Base-by-base conservation (phyloP, 2,888 invertebrate genomes). In the Platycheirus rosarum region DNA sequence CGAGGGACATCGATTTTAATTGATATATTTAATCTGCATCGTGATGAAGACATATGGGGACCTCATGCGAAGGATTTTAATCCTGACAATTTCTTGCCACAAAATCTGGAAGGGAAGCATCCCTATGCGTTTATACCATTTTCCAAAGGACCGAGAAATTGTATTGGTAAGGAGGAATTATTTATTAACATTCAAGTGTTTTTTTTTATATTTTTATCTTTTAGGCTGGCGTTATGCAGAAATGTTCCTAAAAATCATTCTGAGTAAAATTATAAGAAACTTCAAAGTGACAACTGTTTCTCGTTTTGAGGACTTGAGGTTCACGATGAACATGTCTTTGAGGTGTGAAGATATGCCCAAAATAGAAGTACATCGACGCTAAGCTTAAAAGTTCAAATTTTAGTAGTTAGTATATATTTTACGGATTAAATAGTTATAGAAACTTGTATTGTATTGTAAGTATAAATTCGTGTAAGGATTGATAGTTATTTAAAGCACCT, bases 101-200 rank as follows among this genome's bases (percentile, higher is more conserved):
- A 86, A 63, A 86, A 86, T 57, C 55, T 85, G 0, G 62, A 66
- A 4, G 84, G 84, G 40, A 79, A 86, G 5, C 86, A 87, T 85
- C 85, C 87, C 0, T 87, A 86, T 60, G 86, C 86, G 0, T 88
- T 85, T 51, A 85, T 87, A 75, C 87, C 88, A 7, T 88, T 87
- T 46, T 86, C 86, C 0, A 86, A 86, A 32, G 88, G 88, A 11
- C 62, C 84, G 5, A 63, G 87, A 4, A 88, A 86, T 75, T 87
- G 87, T 57, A 85, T 87, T 20, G 86, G 86, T 85, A 84, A 78
- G 65, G 1, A 16, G 1, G 2, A 29, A 2, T 11, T 29, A 23
- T 4, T 32, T 32, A 32, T 32, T 3, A 32, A 32, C 1, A 32
- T 32, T 32, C 23, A 2, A 23, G 26, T 35, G 7, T 14, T 11